These are phyloP conservation scores for cattle (Bos taurus) DNA, from an alignment of 2,113 vertebrate species.

Conservation along the genomic window ARS-UCD2.0 NC_037333.1:32211501-32212000, in stretches of 20 bases:
- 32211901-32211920: not conserved
- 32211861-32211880: not conserved
- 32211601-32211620: no score
- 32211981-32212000: not conserved
- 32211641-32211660: no score
- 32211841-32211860: not conserved
- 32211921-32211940: not conserved
- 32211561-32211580: no score
- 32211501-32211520: no score
- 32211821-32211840: not conserved
- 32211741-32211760: not conserved
- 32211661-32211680: not conserved
- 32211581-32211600: no score
- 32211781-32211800: not conserved
- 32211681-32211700: not conserved
- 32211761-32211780: not conserved
- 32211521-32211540: no score
- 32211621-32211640: no score
- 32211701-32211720: not conserved
- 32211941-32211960: not conserved
- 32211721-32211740: not conserved
- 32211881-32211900: not conserved
- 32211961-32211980: not conserved
- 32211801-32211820: not conserved
- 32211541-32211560: no score